phyloP scores from a whole-genome alignment of 2,888 invertebrate genomes.

The Scotopteryx bipunctaria region DNA sequence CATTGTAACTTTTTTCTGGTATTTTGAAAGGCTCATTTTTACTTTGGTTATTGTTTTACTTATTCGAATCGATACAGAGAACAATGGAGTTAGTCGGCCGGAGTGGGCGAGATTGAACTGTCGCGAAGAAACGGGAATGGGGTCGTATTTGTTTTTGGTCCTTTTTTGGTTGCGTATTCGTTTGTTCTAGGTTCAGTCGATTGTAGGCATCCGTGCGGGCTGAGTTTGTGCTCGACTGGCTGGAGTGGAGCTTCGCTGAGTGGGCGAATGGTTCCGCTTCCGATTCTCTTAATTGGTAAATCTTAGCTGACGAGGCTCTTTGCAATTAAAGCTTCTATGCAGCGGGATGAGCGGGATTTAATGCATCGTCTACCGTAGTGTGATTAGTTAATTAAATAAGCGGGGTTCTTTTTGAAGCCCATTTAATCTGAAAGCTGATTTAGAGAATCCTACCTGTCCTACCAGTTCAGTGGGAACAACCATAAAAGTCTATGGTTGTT shows the following conservation, averaged over 20 bases:
- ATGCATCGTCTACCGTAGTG: constrained; percentile 49
- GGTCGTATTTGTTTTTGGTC: constrained; percentile 35
- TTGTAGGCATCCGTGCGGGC: constrained; percentile 11
- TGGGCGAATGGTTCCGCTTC: constrained; percentile 68
- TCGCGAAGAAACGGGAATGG: constrained; percentile 27
- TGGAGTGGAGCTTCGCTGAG: constrained; percentile 56
- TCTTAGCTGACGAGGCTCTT: constrained; percentile 79
- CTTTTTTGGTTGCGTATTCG: constrained; percentile 23
- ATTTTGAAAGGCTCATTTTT: constrained; percentile 29
- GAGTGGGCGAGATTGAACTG: constrained; percentile 10
- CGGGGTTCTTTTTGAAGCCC: constrained; percentile 21
- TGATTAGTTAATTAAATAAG: constrained; percentile 47
- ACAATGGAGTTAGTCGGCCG: constrained; percentile 6
- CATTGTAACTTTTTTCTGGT: constrained; percentile 38
- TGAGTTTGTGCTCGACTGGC: constrained; percentile 38
- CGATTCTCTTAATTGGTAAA: constrained; percentile 78
- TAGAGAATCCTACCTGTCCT: too few species aligned
- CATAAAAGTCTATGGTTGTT: too few species aligned
- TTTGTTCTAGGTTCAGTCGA: constrained; percentile 22
- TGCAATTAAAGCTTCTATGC: constrained; percentile 72
- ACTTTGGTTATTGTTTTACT: constrained; percentile 27
- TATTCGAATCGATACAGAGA: constrained; percentile 16
- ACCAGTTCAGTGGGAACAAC: too few species aligned
- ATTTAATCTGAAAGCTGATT: constrained; percentile 11
- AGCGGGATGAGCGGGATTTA: constrained; percentile 59